Base-by-base conservation (phyloP, 1,140 invertebrate species). In the Drosophila burlai region DNA sequence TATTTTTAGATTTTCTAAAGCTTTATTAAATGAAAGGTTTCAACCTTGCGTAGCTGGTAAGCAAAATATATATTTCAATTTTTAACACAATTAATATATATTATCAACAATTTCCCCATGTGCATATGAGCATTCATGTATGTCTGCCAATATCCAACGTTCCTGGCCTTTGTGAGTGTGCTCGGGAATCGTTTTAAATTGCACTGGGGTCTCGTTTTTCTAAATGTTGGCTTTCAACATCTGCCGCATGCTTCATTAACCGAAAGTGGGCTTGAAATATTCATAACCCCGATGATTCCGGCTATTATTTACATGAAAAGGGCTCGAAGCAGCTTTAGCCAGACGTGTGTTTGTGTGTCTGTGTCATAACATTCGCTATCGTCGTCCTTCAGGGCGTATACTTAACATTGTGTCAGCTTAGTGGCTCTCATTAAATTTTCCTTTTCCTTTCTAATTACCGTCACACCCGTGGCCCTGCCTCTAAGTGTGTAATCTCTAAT, bases 181-280 rank as follows among this genome's bases (percentile, higher is more conserved):
- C 43, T 16, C 38, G 18, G 50, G 4, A 81, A 89, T n/a, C 85
- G 74, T 84, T 90, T 90, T 90, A 89, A 76, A 75, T 81, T 81
- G 68, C 84, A 90, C 84, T 72, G 55, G 84, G 81, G 84, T 62
- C 80, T 90, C 77, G 80, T 89, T 90, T 84, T 50, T 54, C 80
- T 75, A 89, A 89, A 84, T 84, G 81, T 52, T 61, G 38, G 40
- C 42, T 36, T 42, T 29, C 74, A 40, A 45, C 54, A 67, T 36
- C 42, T 38, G 43, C 7, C 54, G 18, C 29, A 7, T 21, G 18
- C 34, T 29, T 40, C 63, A 62, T 66, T 63, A 43, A 15, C 43
- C 38, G 29, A 50, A 60, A 74, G 49, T 26, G 16, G 47, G 13
- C n/a, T 38, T 77, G 31, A 77, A 77, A 77, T 77, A 77, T 77